phyloP scores from a whole-genome alignment of 2,113 vertebrate genomes.

The Ornithorhynchus anatinus region DNA sequence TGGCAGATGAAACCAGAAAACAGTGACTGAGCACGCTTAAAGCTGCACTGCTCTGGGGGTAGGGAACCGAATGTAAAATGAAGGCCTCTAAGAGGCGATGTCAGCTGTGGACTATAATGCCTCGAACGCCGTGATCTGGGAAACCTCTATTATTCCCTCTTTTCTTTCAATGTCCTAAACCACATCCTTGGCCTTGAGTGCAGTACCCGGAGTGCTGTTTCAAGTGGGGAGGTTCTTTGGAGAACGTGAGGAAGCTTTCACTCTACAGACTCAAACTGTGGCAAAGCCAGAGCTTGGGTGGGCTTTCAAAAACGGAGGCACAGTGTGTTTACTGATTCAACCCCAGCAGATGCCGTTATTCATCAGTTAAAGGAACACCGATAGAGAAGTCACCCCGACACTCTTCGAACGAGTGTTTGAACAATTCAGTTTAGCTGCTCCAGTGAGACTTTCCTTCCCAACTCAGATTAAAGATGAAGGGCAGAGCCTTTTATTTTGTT shows the following conservation, averaged over 20 bases:
- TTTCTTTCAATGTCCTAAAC: conserved; percentile 1
- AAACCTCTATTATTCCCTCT: not conserved
- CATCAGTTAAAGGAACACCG: not conserved
- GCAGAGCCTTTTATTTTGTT: too few relatives aligned
- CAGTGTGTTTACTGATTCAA: not conserved
- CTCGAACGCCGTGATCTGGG: too few relatives aligned
- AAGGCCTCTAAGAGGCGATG: too few relatives aligned
- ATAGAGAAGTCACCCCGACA: too few relatives aligned
- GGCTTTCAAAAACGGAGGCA: not conserved
- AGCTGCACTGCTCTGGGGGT: too few relatives aligned
- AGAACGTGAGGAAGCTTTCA: not conserved
- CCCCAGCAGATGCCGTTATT: not conserved
- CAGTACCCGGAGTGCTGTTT: not conserved
- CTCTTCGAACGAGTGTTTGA: not conserved
- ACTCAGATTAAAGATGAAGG: too few relatives aligned
- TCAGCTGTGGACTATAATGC: too few relatives aligned
- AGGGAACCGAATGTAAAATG: too few relatives aligned
- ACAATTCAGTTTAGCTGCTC: not conserved
- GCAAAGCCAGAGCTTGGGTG: too few relatives aligned
- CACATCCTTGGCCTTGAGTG: not conserved
- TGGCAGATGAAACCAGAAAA: too few relatives aligned
- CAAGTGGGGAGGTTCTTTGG: not conserved
- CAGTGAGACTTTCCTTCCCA: not conserved
- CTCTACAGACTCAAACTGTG: not conserved
- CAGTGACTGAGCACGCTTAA: too few relatives aligned